These are phyloP conservation scores for Dendrocincla fuliginosa DNA, from an alignment of 2,797 vertebrate genomes.

Conservation along the genomic window DNA sequence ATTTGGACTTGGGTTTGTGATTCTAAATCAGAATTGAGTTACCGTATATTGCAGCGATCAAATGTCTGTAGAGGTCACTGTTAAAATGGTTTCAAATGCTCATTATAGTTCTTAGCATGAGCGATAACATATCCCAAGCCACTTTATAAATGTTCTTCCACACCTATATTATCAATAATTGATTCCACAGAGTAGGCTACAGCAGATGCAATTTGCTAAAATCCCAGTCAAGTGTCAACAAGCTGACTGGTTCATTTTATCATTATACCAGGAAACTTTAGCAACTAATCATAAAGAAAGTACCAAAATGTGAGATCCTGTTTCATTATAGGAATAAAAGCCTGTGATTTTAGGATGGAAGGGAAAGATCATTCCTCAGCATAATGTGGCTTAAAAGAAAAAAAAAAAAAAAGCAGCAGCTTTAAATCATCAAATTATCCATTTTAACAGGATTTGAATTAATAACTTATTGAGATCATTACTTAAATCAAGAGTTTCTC, in stretches of 20 bases:
- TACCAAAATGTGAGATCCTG: slow-evolving; percentile 7
- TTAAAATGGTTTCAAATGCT: slow-evolving; percentile 42
- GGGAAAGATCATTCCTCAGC: background rate
- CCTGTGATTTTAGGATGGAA: slow-evolving; percentile 21
- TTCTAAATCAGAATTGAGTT: background rate
- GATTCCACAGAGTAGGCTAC: slow-evolving; percentile 28
- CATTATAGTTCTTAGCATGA: slow-evolving; percentile 19
- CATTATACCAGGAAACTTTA: slow-evolving; percentile 8
- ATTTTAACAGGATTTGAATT: slow-evolving; percentile 5
- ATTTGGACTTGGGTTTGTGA: background rate
- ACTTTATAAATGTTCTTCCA: slow-evolving; percentile 30
- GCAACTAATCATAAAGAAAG: slow-evolving; percentile 30
- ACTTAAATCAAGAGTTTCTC: background rate
- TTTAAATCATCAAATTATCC: slow-evolving; percentile 4
- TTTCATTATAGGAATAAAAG: slow-evolving; percentile 31
- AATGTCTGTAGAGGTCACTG: slow-evolving; percentile 23
- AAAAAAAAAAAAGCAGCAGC: background rate
- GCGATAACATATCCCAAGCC: background rate
- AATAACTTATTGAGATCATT: background rate
- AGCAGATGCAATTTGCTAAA: slow-evolving; percentile 50
- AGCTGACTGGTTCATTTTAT: slow-evolving; percentile 43
- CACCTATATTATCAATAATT: slow-evolving; percentile 60
- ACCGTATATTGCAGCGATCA: background rate
- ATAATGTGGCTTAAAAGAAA: background rate
- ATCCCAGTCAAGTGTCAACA: slow-evolving; percentile 57